These are phyloP conservation scores for Peromyscus leucopus DNA, from an alignment of 2,113 vertebrate genomes.

Conservation along the genomic window DNA sequence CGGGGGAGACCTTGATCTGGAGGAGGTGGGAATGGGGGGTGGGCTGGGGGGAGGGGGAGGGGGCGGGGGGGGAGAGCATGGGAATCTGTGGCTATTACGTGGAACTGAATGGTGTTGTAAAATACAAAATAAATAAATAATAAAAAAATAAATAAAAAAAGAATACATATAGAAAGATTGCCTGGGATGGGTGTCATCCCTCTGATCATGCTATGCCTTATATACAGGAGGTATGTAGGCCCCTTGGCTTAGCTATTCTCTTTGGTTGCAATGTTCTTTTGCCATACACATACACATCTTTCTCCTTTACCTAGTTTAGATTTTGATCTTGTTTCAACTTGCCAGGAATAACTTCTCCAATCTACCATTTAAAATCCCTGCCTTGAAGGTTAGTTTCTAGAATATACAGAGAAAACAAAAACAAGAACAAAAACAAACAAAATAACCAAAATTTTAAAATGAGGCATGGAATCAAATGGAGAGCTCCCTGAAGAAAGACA, in stretches of 20 bases:
- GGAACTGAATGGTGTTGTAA: too few relatives aligned
- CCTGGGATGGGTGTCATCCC: accelerated
- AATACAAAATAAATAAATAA: too few relatives aligned
- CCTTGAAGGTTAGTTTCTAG: background rate
- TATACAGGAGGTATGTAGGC: background rate
- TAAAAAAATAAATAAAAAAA: too few relatives aligned
- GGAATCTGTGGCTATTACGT: too few relatives aligned
- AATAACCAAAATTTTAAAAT: background rate
- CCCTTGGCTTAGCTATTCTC: background rate
- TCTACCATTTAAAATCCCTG: background rate
- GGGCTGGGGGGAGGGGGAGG: too few relatives aligned
- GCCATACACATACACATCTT: background rate
- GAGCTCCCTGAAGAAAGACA: background rate
- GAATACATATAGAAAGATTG: background rate
- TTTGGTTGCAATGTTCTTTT: background rate
- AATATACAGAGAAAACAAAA: background rate
- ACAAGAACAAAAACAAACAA: background rate
- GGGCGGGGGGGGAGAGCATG: too few relatives aligned
- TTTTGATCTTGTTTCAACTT: background rate
- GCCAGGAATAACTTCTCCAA: background rate
- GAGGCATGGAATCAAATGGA: background rate
- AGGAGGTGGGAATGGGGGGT: too few relatives aligned
- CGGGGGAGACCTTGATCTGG: too few relatives aligned
- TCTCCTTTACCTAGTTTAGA: background rate
- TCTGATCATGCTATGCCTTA: background rate